A percentile compares a stretch with the other conserved stretches of the same genome.
phyloP scores from a whole-genome alignment of 2,888 invertebrate species.

The Drymonia ruficornis region DNA sequence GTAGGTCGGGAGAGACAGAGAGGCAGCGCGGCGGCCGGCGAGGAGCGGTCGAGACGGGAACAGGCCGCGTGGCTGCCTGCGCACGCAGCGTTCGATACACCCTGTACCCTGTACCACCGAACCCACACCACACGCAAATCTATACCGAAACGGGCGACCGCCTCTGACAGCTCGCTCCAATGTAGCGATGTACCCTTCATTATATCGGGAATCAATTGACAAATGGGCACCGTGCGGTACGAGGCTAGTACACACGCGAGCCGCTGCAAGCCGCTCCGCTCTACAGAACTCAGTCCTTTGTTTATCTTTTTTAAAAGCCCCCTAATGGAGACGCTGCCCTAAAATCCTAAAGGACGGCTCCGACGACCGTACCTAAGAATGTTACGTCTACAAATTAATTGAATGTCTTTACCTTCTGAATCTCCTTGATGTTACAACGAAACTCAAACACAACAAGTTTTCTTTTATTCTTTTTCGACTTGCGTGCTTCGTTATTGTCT shows the following conservation, averaged over 20 bases:
- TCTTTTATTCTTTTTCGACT: constrained; percentile 22
- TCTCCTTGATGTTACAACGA: constrained; percentile 38
- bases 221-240: constrained; percentile 65
- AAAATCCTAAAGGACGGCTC: constrained; percentile 38
- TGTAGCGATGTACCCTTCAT: constrained; percentile 81
- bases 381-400: constrained; percentile 51
- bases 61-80: constrained; percentile 64
- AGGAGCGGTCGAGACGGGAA: constrained; percentile 59
- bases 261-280: constrained; percentile 43
- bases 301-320: constrained; percentile 64
- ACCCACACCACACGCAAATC: constrained; percentile 67
- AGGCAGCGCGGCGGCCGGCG: constrained; percentile 32
- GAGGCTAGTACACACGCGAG: constrained; percentile 42
- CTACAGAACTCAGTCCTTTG: constrained; percentile 46
- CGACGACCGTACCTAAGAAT: constrained; percentile 39
- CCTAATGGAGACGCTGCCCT: constrained; percentile 48
- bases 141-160: constrained; percentile 71
- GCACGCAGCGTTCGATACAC: constrained; percentile 72
- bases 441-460: constrained; percentile 34
- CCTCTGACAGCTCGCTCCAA: constrained; percentile 76
- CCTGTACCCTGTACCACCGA: constrained; percentile 53
- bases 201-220: constrained; percentile 84
- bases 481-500: constrained; percentile 21
- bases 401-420: constrained; percentile 42
- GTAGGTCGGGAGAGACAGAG: constrained; percentile 55